A percentile compares a stretch with the other conserved stretches of the same genome.
These are phyloP conservation scores for Rapana venosa DNA, from an alignment of 2,888 invertebrate genomes.

Conservation along the genomic window DNA sequence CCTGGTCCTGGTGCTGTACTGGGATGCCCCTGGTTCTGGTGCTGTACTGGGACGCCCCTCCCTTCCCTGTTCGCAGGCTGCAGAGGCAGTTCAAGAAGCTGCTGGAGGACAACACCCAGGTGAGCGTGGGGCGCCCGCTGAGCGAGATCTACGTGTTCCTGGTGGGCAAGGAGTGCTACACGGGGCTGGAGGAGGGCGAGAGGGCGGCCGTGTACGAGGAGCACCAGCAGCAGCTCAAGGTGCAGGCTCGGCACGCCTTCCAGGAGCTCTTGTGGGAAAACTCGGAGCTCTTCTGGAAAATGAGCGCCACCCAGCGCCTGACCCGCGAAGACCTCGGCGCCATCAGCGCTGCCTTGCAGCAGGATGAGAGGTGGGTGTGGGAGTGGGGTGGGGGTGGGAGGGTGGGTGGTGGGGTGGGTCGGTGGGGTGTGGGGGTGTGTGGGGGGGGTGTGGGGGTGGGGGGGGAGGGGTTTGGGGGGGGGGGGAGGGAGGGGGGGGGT, in stretches of 20 bases:
- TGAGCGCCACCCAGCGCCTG: conserved; percentile 87
- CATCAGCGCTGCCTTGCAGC: conserved; percentile 93
- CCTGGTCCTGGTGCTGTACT: too few relatives aligned
- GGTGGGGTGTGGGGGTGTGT: not conserved
- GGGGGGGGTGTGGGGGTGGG: not conserved
- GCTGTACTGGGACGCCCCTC: too few relatives aligned
- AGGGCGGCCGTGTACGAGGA: conserved; percentile 95
- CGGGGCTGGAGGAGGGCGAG: conserved; percentile 92
- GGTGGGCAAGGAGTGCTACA: conserved; percentile 96
- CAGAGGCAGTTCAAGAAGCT: conserved; percentile 95
- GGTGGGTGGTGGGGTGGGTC: not conserved
- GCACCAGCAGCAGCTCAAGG: conserved; percentile 86
- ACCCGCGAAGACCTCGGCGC: conserved; percentile 94
- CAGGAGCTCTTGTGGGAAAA: conserved; percentile 95
- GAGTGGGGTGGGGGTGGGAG: not conserved
- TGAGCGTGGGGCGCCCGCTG: conserved; percentile 95
- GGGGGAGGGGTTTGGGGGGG: too few relatives aligned
- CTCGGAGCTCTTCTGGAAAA: conserved; percentile 91
- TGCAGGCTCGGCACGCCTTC: conserved; percentile 93
- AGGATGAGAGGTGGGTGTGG: conserved; percentile 88
- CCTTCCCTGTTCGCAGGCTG: conserved; percentile 83
- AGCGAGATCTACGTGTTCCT: conserved; percentile 91
- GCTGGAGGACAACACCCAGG: conserved; percentile 94
- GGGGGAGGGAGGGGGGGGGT: not conserved
- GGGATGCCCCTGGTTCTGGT: too few relatives aligned